Conservation (phyloP, 1,140 invertebrate genomes). For the Monomorium pharaonis region DNA sequence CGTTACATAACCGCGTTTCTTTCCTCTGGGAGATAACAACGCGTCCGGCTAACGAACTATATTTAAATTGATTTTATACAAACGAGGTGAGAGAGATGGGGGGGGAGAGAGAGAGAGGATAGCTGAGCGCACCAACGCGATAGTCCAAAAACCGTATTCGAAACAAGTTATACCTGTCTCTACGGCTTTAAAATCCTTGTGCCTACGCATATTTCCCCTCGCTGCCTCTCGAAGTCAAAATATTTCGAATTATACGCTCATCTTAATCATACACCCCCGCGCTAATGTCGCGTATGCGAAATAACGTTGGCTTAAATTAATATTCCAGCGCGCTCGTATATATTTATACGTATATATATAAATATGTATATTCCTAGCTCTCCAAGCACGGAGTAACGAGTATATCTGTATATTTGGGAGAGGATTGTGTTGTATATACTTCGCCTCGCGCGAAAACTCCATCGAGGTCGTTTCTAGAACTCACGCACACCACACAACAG, state of each 20-base stretch:
- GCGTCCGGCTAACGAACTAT: constrained; percentile 64
- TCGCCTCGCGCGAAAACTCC: constrained; percentile 20
- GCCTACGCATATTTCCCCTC: too few species aligned
- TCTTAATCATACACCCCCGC: background rate
- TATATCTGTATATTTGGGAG: constrained; percentile 22
- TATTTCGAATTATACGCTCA: constrained; percentile 17
- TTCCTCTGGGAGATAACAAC: constrained; percentile 62
- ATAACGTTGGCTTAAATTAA: constrained; percentile 42
- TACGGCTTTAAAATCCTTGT: too few species aligned
- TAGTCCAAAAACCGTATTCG: background rate
- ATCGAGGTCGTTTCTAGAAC: constrained; percentile 43
- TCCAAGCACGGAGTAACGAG: background rate
- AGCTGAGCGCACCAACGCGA: background rate
- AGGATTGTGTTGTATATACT: constrained; percentile 13
- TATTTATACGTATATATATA: too few species aligned
- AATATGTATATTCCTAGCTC: too few species aligned
- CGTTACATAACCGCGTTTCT: constrained; percentile 13
- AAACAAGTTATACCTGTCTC: background rate
- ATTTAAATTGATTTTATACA: constrained; percentile 61
- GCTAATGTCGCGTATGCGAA: background rate
- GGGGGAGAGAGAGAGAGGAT: background rate
- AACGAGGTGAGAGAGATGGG: background rate
- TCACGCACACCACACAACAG: background rate
- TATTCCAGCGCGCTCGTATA: constrained; percentile 32
- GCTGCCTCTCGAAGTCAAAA: background rate